phyloP scores from a whole-genome alignment of 2,797 vertebrate species.

The Paedocypris micromegethes region DNA sequence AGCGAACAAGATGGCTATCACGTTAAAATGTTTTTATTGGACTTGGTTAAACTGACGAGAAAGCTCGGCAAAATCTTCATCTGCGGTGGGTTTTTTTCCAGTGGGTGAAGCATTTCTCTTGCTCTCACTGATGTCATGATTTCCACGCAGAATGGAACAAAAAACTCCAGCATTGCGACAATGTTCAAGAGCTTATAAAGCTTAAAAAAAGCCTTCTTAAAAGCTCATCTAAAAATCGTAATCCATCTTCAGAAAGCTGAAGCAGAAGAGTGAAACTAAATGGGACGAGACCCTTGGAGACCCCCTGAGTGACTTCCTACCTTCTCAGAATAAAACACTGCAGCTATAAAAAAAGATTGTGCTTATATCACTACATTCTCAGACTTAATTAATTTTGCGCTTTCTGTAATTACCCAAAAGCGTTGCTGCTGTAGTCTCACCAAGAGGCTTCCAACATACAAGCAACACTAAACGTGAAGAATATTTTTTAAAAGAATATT shows the following conservation, averaged over 20 bases:
- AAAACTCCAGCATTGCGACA: neutral
- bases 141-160: too few species aligned
- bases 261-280: constrained; percentile 10
- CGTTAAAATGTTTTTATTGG: too few species aligned
- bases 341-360: constrained; percentile 42
- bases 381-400: constrained; percentile 43
- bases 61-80: too few species aligned
- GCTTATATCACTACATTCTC: constrained; percentile 48
- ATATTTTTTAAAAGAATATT: too few species aligned
- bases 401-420: constrained; percentile 39
- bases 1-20: too few species aligned
- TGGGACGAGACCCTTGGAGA: neutral
- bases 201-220: neutral
- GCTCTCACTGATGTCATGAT: too few species aligned
- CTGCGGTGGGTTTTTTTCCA: too few species aligned
- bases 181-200: neutral
- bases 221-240: neutral
- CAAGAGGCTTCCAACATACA: constrained; percentile 4
- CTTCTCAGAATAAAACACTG: constrained; percentile 16
- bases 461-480: too few species aligned
- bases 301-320: neutral
- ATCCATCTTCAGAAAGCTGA: neutral
- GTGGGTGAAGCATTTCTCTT: too few species aligned
- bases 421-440: constrained; percentile 18
- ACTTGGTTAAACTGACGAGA: too few species aligned